Evolutionary conservation across 2,797 vertebrate genomes (phyloP).

Genomic region (Luscinia luscinia): DNA sequence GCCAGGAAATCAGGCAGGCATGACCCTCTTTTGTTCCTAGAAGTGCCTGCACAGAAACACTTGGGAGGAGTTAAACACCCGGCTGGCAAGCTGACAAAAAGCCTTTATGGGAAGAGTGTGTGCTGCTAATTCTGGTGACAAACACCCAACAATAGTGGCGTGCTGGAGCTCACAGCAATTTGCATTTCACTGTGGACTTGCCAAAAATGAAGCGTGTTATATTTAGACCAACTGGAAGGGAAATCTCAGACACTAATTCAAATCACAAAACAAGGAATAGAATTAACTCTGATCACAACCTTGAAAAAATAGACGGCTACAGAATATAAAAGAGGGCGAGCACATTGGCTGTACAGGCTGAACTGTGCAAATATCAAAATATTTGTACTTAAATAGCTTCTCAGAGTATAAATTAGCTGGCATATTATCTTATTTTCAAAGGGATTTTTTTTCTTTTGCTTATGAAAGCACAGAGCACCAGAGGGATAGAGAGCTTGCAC

Average conservation of each 20-base stretch:
- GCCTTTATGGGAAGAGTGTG: conserved; percentile 41
- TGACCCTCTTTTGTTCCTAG: neutral
- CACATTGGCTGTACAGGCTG: neutral
- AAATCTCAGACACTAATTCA: conserved; percentile 30
- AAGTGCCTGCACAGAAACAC: conserved; percentile 27
- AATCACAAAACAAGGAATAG: neutral
- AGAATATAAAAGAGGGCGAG: neutral
- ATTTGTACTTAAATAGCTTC: neutral
- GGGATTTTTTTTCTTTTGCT: neutral
- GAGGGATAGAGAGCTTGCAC: neutral
- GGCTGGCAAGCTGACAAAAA: conserved; percentile 34
- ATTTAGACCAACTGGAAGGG: conserved; percentile 48
- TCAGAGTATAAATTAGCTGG: neutral
- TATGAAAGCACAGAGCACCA: neutral
- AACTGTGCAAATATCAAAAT: neutral
- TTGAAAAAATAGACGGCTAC: neutral
- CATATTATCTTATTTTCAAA: neutral
- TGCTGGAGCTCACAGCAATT: conserved; percentile 47
- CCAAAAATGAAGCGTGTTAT: conserved; percentile 29
- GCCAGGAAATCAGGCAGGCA: neutral
- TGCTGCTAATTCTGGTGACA: conserved; percentile 63
- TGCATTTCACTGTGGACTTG: conserved; percentile 47
- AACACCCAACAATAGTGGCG: conserved; percentile 47
- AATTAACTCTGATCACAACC: conserved; percentile 23
- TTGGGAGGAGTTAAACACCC: conserved; percentile 19